Percentiles rank a stretch among this genome's conserved stretches.
phyloP scores from a whole-genome alignment of 2,888 invertebrate genomes.

The Leptopilina syphax region DNA sequence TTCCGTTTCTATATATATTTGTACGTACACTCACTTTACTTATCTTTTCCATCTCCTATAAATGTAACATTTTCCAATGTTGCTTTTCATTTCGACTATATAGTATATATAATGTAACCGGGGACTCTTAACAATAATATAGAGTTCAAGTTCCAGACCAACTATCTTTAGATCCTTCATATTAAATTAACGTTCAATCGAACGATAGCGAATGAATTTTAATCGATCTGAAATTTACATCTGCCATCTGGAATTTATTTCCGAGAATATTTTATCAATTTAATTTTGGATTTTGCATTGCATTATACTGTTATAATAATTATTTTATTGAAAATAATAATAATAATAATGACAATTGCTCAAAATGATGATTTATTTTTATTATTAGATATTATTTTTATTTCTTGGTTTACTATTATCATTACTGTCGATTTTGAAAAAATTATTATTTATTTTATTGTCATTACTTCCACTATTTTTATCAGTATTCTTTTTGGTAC shows the following conservation, averaged over 20 bases:
- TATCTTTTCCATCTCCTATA: constrained; percentile 24
- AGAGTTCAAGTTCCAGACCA: constrained; percentile 6
- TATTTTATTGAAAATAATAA: too few relatives aligned
- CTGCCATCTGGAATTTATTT: neutral
- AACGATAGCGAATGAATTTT: constrained; percentile 9
- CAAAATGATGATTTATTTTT: too few relatives aligned
- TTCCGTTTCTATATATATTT: constrained; percentile 35
- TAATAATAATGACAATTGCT: too few relatives aligned
- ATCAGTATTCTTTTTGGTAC: too few relatives aligned
- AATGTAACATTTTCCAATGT: constrained; percentile 11
- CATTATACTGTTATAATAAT: too few relatives aligned
- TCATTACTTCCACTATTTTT: too few relatives aligned
- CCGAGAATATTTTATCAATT: neutral
- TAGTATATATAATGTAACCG: neutral
- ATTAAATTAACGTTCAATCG: constrained; percentile 17
- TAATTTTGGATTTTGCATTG: neutral
- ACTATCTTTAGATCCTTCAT: constrained; percentile 15
- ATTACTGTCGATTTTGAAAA: too few relatives aligned
- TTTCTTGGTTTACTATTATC: too few relatives aligned
- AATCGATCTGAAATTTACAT: constrained; percentile 3
- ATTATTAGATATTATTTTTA: too few relatives aligned
- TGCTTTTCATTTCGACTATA: constrained; percentile 13
- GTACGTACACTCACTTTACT: constrained; percentile 8
- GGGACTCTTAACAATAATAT: constrained; percentile 18
- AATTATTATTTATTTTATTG: too few relatives aligned